Evolutionary conservation across 2,113 vertebrate genomes (phyloP).

Genomic region (Lanius collurio): DNA sequence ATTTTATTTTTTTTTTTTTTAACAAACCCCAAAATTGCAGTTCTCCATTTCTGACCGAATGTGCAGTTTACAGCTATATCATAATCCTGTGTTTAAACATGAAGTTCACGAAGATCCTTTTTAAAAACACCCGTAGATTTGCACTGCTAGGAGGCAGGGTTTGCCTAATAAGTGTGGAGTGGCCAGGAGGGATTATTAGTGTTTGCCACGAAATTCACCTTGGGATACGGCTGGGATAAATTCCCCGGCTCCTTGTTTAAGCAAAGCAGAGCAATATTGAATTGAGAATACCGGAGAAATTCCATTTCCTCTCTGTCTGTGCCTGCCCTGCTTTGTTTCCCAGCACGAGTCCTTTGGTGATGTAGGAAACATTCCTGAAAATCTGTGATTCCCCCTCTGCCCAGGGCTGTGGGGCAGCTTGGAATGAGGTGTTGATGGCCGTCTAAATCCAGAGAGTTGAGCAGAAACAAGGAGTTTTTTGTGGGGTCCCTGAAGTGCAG

Average conservation of each 20-base stretch:
- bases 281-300: slow-evolving; percentile 21
- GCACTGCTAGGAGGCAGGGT: slow-evolving; percentile 54
- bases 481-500: neutral
- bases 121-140: slow-evolving; percentile 45
- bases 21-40: neutral
- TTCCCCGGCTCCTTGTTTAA: slow-evolving; percentile 65
- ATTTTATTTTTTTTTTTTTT: neutral
- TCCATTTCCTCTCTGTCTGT: neutral
- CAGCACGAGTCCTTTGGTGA: fast-evolving
- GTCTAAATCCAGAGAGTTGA: neutral
- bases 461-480: neutral
- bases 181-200: slow-evolving; percentile 67
- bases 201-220: slow-evolving; percentile 74
- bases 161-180: slow-evolving; percentile 71
- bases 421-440: neutral
- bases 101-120: slow-evolving; percentile 39
- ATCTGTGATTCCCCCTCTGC: neutral
- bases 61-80: neutral
- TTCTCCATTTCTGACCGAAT: neutral
- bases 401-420: neutral
- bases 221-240: slow-evolving; percentile 62
- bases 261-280: slow-evolving; percentile 10
- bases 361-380: neutral
- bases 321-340: neutral
- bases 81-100: neutral